These are phyloP conservation scores for Electrona antarctica DNA, from an alignment of 2,113 vertebrate genomes.

Conservation along the genomic window DNA sequence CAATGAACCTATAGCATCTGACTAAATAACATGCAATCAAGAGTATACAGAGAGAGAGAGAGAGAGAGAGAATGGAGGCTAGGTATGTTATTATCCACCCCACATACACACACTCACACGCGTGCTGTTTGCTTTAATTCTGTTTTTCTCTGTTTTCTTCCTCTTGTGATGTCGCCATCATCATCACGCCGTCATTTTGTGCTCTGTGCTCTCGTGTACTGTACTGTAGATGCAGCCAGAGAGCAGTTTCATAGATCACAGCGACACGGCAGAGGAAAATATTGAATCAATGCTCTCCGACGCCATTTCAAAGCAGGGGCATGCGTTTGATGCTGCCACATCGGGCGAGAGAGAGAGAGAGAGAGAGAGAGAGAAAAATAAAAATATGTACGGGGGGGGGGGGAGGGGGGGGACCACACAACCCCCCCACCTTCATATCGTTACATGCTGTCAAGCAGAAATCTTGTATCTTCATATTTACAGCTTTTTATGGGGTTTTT, in stretches of 20 bases:
- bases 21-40: no score
- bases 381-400: slow-evolving; percentile 54
- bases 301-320: slow-evolving; percentile 66
- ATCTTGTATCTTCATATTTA: no score
- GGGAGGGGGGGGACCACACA: neutral
- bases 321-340: slow-evolving; percentile 72
- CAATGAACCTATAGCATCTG: no score
- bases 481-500: no score
- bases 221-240: slow-evolving; percentile 70
- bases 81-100: slow-evolving; percentile 75
- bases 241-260: slow-evolving; percentile 76
- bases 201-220: slow-evolving; percentile 46
- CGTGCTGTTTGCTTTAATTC: no score
- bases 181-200: slow-evolving; percentile 69
- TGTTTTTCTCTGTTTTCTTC: slow-evolving; percentile 53
- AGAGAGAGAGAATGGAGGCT: slow-evolving; percentile 21
- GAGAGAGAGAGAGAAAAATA: slow-evolving; percentile 32
- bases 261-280: slow-evolving; percentile 66
- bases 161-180: slow-evolving; percentile 63
- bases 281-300: slow-evolving; percentile 75
- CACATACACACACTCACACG: no score
- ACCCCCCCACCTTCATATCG: no score
- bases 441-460: no score
- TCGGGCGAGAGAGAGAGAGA: slow-evolving; percentile 41
- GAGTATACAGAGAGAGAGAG: slow-evolving; percentile 11